Evolutionary conservation across 2,888 invertebrate genomes (phyloP), one percentile per base, ranked within the genome.

Genomic region (Oligia strigilis): DNA sequence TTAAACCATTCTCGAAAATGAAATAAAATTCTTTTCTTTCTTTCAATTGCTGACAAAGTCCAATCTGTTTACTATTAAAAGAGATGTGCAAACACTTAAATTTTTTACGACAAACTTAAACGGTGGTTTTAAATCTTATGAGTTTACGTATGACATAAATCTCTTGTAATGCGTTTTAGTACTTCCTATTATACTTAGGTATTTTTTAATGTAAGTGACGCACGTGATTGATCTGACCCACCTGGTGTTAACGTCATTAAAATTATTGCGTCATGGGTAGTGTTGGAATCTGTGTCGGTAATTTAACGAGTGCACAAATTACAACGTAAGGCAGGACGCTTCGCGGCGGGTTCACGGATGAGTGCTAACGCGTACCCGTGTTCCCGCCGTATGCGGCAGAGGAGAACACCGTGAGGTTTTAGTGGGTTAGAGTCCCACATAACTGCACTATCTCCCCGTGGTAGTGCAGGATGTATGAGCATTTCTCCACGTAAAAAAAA

Each of bases 81-180:
- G 62, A 72, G 23, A 11, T 72, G 19, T 29, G 40, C n/a, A 82
- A 82, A 77, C 71, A 77, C 77, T 66, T 40, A 43, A 0, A 29
- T 23, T 40, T 82, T 80, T 82, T 62, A 81, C 71, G 81, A 81
- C 83, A 81, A 82, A 77, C 62, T 77, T 55, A 62, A 77, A 67
- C 19, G 52, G 1, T 29, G 29, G 62, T 43, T 17, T 36, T 77
- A 83, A 81, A 77, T 77, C 71, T 77, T 67, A 66, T 4, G 4
- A 40, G 77, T 82, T 81, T 81, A 81, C 71, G 17, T 52, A 55
- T 13, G 1, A 52, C 36, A 23, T 81, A 82, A 82, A 81, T 81
- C 29, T 72, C 62, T 58, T 40, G 55, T 58, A 70, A 69, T 82
- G 40, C 49, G 19, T 77, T 82, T 71, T 23, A 77, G 83, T 58